A percentile compares a stretch with the other conserved stretches of the same genome.
Conservation (phyloP, 2,888 invertebrate species). For the Peribatodes rhomboidaria region DNA sequence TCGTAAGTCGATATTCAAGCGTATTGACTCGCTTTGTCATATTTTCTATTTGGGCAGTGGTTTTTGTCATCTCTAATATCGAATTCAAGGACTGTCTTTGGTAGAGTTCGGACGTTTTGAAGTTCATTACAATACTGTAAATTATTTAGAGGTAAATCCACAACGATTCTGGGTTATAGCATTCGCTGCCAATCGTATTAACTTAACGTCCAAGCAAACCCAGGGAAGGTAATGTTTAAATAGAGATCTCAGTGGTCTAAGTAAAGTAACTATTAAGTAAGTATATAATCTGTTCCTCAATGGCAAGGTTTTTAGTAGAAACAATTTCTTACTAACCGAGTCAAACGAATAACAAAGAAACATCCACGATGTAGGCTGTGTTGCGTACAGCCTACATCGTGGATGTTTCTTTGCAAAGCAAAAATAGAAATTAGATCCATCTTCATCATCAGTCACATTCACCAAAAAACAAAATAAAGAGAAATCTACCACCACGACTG, state of each 20-base stretch:
- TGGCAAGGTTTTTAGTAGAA: too few relatives aligned
- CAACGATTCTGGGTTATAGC: background rate
- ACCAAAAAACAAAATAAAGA: conserved; percentile 3
- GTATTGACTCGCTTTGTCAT: conserved; percentile 28
- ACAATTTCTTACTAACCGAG: too few relatives aligned
- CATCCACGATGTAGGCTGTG: too few relatives aligned
- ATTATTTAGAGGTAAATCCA: background rate
- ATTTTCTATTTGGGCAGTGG: conserved; percentile 33
- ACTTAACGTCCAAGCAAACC: background rate
- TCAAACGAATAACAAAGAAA: too few relatives aligned
- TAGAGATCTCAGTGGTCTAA: too few relatives aligned
- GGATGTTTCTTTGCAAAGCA: too few relatives aligned
- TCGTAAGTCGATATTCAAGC: conserved; percentile 23
- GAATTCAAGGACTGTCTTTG: conserved; percentile 23
- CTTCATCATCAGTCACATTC: background rate
- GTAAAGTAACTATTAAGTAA: too few relatives aligned
- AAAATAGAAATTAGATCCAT: background rate
- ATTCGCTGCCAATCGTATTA: background rate
- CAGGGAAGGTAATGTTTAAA: too few relatives aligned
- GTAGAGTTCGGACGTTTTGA: conserved; percentile 16
- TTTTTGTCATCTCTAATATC: conserved; percentile 38
- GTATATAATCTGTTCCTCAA: too few relatives aligned
- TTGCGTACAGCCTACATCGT: too few relatives aligned
- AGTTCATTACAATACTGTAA: background rate
- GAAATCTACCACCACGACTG: conserved; percentile 26